Evolutionary conservation across 2,797 vertebrate species (phyloP), one percentile per base, ranked within the genome.

Genomic region (Melanotaenia nigrans): DNA sequence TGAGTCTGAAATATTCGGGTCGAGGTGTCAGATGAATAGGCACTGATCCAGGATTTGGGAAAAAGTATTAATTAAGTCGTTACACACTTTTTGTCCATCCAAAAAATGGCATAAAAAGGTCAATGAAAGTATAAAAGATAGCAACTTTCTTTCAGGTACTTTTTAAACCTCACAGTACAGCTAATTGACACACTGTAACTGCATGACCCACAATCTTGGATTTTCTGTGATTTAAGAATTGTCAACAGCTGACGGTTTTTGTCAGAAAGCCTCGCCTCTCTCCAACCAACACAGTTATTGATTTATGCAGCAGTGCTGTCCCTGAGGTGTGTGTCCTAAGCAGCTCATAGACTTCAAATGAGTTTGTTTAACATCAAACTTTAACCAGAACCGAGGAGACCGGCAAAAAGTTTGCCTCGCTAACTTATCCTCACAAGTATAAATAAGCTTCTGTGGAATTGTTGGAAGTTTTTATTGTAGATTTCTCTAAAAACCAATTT

Each of bases 331-430:
- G 56, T 61, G 68, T 71, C 65, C 24, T 12, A 47, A 57, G 35
- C 8, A 2, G 59, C 70, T 81, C 7, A 1, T 32, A 58, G 36
- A 36, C 33, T 74, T 74, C 62, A 28, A 30, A 64, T 74, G 69
- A 61, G 13, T 60, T 63, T 70, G 71, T 79, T 65, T 61, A 30
- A 72, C 66, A 45, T 53, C 38, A 59, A 55, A 71, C 42, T 65
- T 60, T 47, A 63, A 62, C 33, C 60, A 75, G 53, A 66, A 40
- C 3, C 30, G 65, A 65, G n/a, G 49, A 18, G 16, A 28, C 28
- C 11, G 3, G 38, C 49, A 3, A 28, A 28, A 49, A 7, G 6
- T 22, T 25, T 53, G 12, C 24, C n/a, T 30, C 42, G 4, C 5
- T 3, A 51, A 7, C 35, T 45, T 61, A 13, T 54, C 58, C 25